Evolutionary conservation across 2,113 vertebrate genomes (phyloP), one percentile per base, ranked within the genome.

Genomic region (Picathartes gymnocephalus): DNA sequence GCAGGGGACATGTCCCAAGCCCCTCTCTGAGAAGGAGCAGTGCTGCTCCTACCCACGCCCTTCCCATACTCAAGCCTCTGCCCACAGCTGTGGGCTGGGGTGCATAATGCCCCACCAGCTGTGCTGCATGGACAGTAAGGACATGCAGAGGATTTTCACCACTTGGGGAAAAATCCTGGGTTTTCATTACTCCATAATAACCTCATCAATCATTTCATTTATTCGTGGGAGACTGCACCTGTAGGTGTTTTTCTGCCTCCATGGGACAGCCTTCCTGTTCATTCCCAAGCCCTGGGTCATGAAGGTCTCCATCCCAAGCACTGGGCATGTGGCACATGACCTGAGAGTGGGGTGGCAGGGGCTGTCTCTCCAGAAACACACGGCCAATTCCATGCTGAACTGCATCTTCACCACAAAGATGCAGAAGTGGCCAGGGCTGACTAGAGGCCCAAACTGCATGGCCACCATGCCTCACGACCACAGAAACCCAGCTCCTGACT

Each of bases 401-500:
- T 0, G 2, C 31, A 42, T 15, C 39, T 80, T 54, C 61, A 33
- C 12, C 13, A 16, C 0, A 0, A 72, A 85, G 35, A 81, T 18
- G 33, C 9, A 30, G 73, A 90, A 90, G 44, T 3, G 2, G 54
- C 19, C 10, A 7, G 19, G 22, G 14, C 74, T 42, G 50, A 42
- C 33, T 39, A 8, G n/a, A 74, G 18, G 57, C 35, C 12, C n/a
- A 33, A n/a, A 81, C 60, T 30, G 10, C 0, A 0, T 2, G 6
- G 42, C 51, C 64, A 57, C 68, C 20, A 4, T 33, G 13, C 13
- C 47, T 27, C 19, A 22, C 6, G 35, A 18, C 28, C 20, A 12
- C 45, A 69, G 66, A 83, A 85, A 72, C 9, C 8, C 6, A 4
- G 42, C 22, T 83, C 30, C 62, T 58, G 39, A 56, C 51, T 3